Percentiles rank a stretch among this genome's conserved stretches.
These are phyloP conservation scores for Accipiter virgatus DNA, from an alignment of 2,113 vertebrate genomes.

Conservation along the genomic window DNA sequence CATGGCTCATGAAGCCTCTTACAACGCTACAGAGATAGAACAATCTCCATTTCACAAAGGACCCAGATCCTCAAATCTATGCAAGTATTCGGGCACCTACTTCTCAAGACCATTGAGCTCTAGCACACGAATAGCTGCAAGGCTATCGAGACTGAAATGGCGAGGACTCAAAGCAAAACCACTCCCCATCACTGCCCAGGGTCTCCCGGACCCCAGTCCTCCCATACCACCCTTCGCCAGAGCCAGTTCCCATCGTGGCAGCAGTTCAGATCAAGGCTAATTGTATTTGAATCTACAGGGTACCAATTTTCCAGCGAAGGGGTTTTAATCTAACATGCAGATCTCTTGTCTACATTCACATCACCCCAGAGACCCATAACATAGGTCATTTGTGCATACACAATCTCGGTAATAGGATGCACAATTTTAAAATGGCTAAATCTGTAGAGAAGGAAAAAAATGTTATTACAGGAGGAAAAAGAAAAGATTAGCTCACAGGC, in stretches of 20 bases:
- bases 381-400: constrained; percentile 65
- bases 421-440: constrained; percentile 57
- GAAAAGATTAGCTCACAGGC: constrained; percentile 59
- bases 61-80: not conserved
- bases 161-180: rapidly evolving
- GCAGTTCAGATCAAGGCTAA: constrained; percentile 52
- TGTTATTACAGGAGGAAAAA: constrained; percentile 53
- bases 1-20: not conserved
- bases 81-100: not conserved
- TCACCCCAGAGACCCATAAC: constrained; percentile 62
- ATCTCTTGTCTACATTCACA: constrained; percentile 65
- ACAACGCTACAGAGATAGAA: rapidly evolving
- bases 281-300: constrained; percentile 54
- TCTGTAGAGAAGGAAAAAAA: constrained; percentile 38
- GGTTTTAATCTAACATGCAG: constrained; percentile 68
- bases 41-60: not conserved
- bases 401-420: constrained; percentile 63
- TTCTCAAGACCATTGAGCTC: not conserved
- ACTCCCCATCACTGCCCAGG: not conserved
- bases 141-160: rapidly evolving
- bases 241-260: not conserved
- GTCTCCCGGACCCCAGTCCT: not conserved
- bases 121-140: rapidly evolving
- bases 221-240: not conserved
- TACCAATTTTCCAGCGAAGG: constrained; percentile 63